Percentiles rank a stretch among this genome's conserved stretches.
phyloP scores from a whole-genome alignment of 2,888 invertebrate species.

The Patella ulyssiponensis region DNA sequence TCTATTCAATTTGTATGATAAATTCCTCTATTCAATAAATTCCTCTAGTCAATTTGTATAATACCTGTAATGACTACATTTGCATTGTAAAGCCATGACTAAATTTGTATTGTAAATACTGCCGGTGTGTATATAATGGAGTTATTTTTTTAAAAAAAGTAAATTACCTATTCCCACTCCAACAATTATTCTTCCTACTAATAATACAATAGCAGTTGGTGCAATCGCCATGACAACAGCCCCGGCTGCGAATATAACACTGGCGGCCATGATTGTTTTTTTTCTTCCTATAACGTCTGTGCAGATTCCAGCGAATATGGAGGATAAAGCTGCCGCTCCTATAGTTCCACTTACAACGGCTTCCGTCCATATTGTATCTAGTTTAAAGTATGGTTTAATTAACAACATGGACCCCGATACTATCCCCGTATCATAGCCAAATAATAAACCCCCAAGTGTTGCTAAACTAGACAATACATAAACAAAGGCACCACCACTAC shows the following conservation, averaged over 20 bases:
- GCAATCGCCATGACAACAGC: constrained; percentile 73
- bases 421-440: constrained; percentile 74
- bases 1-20: too few species aligned
- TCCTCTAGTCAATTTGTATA: too few species aligned
- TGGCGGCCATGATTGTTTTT: constrained; percentile 73
- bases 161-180: constrained; percentile 73
- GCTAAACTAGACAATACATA: constrained; percentile 65
- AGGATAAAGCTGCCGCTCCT: constrained; percentile 72
- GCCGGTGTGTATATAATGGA: too few species aligned
- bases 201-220: constrained; percentile 62
- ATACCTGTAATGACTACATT: too few species aligned
- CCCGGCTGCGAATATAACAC: constrained; percentile 73
- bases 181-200: constrained; percentile 72
- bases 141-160: neutral
- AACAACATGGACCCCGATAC: constrained; percentile 74
- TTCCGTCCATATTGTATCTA: constrained; percentile 73
- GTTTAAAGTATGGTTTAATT: constrained; percentile 67
- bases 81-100: too few species aligned
- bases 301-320: constrained; percentile 72
- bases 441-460: constrained; percentile 74
- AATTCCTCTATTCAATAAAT: too few species aligned
- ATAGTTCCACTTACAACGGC: constrained; percentile 74
- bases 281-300: constrained; percentile 74
- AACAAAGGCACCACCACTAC: constrained; percentile 33
- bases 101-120: too few species aligned